Conservation (phyloP, 2,888 invertebrate genomes). For the Andrena bicolor region DNA sequence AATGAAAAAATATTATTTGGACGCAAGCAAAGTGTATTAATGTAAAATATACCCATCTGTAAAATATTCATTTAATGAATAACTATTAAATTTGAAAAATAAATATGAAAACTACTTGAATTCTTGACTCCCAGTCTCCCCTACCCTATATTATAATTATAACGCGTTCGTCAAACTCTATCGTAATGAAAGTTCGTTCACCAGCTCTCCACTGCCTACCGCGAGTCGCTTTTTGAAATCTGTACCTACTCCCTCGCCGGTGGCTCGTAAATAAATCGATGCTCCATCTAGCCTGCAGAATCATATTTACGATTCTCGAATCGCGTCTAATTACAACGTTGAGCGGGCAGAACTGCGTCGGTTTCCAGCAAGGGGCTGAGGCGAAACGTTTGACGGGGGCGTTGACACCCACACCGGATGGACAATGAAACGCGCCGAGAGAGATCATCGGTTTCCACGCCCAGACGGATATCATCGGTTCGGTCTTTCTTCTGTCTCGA, state of each 20-base stretch:
- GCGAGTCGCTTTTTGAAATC: background rate
- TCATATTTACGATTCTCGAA: constrained; percentile 66
- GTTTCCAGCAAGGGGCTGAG: constrained; percentile 53
- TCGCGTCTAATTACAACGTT: constrained; percentile 71
- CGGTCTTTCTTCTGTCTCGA: constrained; percentile 50
- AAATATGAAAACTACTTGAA: too few relatives aligned
- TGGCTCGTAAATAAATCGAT: constrained; percentile 57
- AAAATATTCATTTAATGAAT: too few relatives aligned
- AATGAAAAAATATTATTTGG: too few relatives aligned
- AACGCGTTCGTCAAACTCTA: too few relatives aligned
- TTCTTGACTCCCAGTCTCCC: too few relatives aligned
- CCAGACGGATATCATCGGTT: constrained; percentile 73
- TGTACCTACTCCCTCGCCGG: constrained; percentile 5
- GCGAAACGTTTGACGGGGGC: constrained; percentile 79
- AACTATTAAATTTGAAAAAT: too few relatives aligned
- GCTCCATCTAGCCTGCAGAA: constrained; percentile 42
- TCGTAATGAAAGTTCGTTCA: background rate
- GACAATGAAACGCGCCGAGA: constrained; percentile 76
- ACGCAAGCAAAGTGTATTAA: too few relatives aligned
- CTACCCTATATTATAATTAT: too few relatives aligned
- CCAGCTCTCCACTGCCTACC: background rate
- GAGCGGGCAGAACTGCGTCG: constrained; percentile 28
- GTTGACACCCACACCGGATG: constrained; percentile 81
- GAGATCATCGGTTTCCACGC: constrained; percentile 72
- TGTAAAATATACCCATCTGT: too few relatives aligned